A percentile compares a stretch with the other conserved stretches of the same genome.
Evolutionary conservation across 2,797 vertebrate species (phyloP).

Genomic region (Masticophis lateralis): DNA sequence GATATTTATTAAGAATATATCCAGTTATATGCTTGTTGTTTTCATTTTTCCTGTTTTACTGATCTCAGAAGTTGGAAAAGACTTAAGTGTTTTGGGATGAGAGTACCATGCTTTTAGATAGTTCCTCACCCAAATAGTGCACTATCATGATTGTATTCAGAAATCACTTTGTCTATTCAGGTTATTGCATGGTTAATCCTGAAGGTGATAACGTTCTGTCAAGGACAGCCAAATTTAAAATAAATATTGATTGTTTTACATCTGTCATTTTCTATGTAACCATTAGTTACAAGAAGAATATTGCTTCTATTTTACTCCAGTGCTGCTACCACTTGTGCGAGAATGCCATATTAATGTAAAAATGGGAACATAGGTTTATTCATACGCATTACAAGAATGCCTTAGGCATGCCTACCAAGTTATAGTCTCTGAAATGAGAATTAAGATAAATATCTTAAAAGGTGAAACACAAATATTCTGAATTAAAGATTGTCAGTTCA

Average conservation of each 20-base stretch:
- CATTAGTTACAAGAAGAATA: conserved; percentile 16
- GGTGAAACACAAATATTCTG: background rate
- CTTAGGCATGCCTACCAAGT: background rate
- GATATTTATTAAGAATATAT: background rate
- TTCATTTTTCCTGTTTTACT: background rate
- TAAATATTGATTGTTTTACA: background rate
- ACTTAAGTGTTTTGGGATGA: background rate
- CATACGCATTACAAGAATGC: background rate
- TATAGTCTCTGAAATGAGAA: background rate
- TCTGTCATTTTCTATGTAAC: conserved; percentile 16
- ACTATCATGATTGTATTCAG: conserved; percentile 13
- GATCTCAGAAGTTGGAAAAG: background rate
- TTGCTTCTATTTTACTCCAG: conserved; percentile 20
- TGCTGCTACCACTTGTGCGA: background rate
- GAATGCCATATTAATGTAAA: background rate
- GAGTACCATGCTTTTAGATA: background rate
- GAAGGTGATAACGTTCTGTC: background rate
- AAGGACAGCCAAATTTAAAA: background rate
- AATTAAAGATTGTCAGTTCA: background rate
- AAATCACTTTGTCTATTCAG: conserved; percentile 11
- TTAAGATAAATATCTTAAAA: background rate
- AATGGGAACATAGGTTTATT: background rate
- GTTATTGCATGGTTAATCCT: background rate
- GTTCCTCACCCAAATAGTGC: background rate
- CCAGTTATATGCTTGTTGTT: background rate